Percentiles rank a stretch among this genome's conserved stretches.
phyloP scores from a whole-genome alignment of 2,113 vertebrate species.

The Genyomyrus donnyi region DNA sequence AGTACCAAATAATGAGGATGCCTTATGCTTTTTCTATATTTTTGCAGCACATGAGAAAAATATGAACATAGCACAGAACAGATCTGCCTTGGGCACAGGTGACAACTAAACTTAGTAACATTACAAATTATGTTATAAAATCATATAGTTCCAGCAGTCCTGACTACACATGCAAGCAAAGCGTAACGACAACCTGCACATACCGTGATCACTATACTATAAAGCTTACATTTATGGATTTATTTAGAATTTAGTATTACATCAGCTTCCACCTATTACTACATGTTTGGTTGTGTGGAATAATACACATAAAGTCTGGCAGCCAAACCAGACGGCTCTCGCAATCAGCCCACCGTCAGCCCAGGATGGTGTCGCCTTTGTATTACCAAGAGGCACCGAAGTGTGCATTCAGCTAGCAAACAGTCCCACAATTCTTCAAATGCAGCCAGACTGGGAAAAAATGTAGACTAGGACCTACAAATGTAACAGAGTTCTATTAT shows the following conservation, averaged over 20 bases:
- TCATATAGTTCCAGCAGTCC: neutral
- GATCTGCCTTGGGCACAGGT: neutral
- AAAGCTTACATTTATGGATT: neutral
- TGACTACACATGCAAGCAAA: neutral
- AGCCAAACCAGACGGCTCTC: neutral
- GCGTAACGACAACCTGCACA: neutral
- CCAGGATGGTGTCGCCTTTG: neutral
- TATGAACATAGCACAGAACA: neutral
- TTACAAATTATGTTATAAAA: neutral
- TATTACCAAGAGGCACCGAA: neutral
- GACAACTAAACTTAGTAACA: neutral
- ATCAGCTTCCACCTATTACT: neutral
- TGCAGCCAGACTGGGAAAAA: constrained; percentile 1
- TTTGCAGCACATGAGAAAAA: neutral
- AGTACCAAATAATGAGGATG: neutral
- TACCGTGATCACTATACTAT: neutral
- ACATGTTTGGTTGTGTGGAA: neutral
- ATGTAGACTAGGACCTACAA: neutral
- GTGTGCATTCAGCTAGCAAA: constrained; percentile 8
- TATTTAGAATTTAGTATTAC: neutral
- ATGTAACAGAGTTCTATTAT: neutral
- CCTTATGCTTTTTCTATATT: neutral
- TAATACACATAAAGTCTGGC: neutral
- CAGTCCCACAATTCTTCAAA: neutral
- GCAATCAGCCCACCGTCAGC: neutral